Percentiles rank a stretch among this genome's conserved stretches.
Evolutionary conservation across 2,113 vertebrate species (phyloP).

Genomic region (Nerophis ophidion): DNA sequence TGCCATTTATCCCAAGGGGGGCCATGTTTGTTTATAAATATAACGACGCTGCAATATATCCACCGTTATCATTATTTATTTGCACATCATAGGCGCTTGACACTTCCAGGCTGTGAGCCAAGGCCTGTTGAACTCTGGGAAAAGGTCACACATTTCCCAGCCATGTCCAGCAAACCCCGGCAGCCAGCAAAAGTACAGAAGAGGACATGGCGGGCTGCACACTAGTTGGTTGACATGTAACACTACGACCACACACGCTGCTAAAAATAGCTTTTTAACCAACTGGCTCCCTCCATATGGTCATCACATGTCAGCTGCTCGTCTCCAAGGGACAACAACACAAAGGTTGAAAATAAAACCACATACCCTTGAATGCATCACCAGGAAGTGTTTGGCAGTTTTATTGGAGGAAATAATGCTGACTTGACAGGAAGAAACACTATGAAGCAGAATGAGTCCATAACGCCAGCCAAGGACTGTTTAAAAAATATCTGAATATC

Average conservation of each 20-base stretch:
- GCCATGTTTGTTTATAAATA: neutral
- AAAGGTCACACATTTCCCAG: constrained; percentile 67
- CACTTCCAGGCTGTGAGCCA: constrained; percentile 56
- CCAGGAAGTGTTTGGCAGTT: too few species aligned
- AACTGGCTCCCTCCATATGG: constrained; percentile 10
- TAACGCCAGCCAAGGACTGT: too few species aligned
- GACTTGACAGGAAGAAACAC: too few species aligned
- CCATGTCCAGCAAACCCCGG: constrained; percentile 33
- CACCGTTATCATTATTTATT: neutral
- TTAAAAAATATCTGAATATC: too few species aligned
- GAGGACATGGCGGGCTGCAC: neutral
- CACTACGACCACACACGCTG: constrained; percentile 5
- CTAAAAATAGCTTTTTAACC: constrained; percentile 35
- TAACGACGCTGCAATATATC: too few species aligned
- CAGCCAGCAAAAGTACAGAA: constrained; percentile 7
- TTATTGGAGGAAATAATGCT: too few species aligned
- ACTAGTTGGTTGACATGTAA: neutral
- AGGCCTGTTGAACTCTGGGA: constrained; percentile 50
- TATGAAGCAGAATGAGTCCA: too few species aligned
- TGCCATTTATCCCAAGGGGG: too few species aligned
- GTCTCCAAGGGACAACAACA: neutral
- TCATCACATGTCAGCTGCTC: constrained; percentile 45
- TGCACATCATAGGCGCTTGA: too few species aligned
- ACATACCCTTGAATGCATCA: too few species aligned
- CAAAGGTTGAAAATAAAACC: too few species aligned